Evolutionary conservation across 2,113 vertebrate genomes (phyloP), one percentile per base, ranked within the genome.

Genomic region (Bothrops jararaca): DNA sequence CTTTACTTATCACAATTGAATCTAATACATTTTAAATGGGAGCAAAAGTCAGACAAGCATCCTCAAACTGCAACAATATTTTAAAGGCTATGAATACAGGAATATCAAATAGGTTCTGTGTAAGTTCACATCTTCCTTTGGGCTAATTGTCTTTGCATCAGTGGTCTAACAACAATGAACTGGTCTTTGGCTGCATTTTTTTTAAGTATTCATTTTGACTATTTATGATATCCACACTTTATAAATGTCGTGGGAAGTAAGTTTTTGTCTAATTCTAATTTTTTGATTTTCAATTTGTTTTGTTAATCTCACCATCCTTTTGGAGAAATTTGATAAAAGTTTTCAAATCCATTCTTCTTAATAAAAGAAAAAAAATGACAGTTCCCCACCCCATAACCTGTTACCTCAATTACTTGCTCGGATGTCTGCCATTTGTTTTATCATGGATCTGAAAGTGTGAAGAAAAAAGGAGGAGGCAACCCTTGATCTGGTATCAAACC

Each of bases 1-100:
- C 92, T 93, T 93, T 93, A 93, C 22, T 93, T 80, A 93, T 93
- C 80, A 86, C 92, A 90, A 93, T 86, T 93, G 92, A 57, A 39
- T 90, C 56, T 86, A 90, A 90, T 90, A 93, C 39, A 86, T 90
- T 90, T 93, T 90, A 93, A 93, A 90, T 90, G 89, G 92, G 89
- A 93, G 92, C 89, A 90, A 90, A 86, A 90, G 92, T 90, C 92
- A 93, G 90, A 90, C 29, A 80, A 64, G 45, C 12, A 57, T 86
- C 80, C 92, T 93, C 56, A 64, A 93, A 90, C 42, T 64, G 80
- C 89, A 54, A 42, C 80, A 53, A 69, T 69, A 45, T 53, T 93
- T 93, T 64, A 90, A 92, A 80, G 87, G 52, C 86, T 92, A 89
- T 45, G 60, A 85, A 85, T 26, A 34, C 29, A 90, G 3, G 56